These are phyloP conservation scores for Drosophila gaucha DNA, from an alignment of 2,888 invertebrate genomes.

Conservation along the genomic window DNA sequence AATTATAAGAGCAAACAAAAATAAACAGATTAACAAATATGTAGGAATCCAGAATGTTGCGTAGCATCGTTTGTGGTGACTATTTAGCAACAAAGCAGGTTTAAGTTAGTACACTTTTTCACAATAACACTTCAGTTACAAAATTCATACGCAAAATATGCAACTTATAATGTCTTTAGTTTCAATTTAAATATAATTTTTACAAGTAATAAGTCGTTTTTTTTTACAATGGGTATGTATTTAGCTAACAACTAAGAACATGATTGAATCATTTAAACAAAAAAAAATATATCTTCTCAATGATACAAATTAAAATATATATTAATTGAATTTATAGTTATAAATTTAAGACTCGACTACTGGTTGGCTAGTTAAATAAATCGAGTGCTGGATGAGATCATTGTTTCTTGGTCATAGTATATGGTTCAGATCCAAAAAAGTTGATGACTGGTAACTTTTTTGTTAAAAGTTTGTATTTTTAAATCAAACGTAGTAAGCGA, in stretches of 20 bases:
- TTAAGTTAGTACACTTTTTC: slow-evolving; percentile 70
- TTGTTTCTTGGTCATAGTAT: neutral
- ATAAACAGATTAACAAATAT: slow-evolving; percentile 42
- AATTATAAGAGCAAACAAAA: slow-evolving; percentile 46
- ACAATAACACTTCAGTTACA: slow-evolving; percentile 66
- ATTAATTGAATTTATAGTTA: slow-evolving; percentile 1
- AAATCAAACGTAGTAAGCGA: neutral
- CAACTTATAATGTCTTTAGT: slow-evolving; percentile 59
- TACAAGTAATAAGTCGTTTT: slow-evolving; percentile 33
- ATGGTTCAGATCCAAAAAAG: neutral
- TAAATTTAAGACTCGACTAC: neutral
- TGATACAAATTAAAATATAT: neutral
- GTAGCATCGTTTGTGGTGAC: slow-evolving; percentile 50
- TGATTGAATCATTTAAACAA: slow-evolving; percentile 7
- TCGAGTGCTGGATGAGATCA: neutral
- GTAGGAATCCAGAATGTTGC: slow-evolving; percentile 48
- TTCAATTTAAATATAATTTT: slow-evolving; percentile 72
- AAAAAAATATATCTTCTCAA: slow-evolving; percentile 9
- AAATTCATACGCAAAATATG: slow-evolving; percentile 32
- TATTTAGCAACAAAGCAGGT: slow-evolving; percentile 63
- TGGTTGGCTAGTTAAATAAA: neutral
- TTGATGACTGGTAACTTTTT: neutral
- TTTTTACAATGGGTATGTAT: slow-evolving; percentile 4
- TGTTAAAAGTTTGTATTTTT: neutral
- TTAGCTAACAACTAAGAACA: neutral